Conservation (phyloP, 2,113 vertebrate species). For the Neogale vison region DNA sequence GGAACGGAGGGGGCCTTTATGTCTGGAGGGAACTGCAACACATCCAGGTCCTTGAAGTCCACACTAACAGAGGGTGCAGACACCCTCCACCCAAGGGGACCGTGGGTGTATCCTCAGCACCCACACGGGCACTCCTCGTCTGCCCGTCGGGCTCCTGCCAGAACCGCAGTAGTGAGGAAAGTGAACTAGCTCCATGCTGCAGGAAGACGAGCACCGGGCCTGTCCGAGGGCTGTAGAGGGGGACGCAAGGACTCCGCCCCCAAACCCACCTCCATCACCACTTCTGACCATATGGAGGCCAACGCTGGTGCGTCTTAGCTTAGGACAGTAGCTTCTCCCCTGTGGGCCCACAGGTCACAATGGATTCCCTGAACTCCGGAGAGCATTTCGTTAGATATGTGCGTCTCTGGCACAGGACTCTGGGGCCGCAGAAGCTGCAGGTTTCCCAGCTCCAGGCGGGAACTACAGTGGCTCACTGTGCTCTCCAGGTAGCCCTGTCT, state of each 20-base stretch:
- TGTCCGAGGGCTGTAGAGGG: background rate
- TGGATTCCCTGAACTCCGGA: background rate
- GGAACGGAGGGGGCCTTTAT: background rate
- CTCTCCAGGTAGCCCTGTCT: background rate
- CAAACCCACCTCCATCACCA: background rate
- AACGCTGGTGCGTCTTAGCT: background rate
- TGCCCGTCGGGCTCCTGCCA: background rate
- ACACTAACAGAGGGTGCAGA: background rate
- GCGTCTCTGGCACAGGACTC: background rate
- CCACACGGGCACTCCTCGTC: background rate
- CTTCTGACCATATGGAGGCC: background rate
- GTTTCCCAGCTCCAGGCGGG: background rate
- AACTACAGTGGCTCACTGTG: background rate
- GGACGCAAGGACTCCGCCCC: background rate
- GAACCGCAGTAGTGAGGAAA: background rate
- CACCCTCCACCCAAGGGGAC: background rate
- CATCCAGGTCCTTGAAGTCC: background rate
- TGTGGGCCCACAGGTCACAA: background rate
- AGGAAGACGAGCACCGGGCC: background rate
- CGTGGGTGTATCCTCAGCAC: rapidly evolving
- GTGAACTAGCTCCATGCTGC: background rate
- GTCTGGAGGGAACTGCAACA: background rate
- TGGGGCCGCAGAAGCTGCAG: background rate
- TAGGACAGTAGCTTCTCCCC: background rate
- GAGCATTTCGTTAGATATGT: background rate